Evolutionary conservation across 2,888 invertebrate species (phyloP), one percentile per base, ranked within the genome.

Genomic region (Diarsia rubi): DNA sequence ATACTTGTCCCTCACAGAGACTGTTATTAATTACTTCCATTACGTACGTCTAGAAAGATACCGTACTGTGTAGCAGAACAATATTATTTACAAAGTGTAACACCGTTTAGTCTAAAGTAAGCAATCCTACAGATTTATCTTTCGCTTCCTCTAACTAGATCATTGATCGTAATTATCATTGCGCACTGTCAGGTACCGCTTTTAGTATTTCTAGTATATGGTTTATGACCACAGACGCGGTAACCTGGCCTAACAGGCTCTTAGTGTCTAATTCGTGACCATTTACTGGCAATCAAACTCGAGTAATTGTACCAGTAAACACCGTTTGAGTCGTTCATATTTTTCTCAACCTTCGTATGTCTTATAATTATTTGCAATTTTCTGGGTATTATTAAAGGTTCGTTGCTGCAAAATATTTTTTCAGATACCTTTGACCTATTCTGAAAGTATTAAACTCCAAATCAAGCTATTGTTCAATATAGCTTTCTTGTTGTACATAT

Each of bases 91-190:
- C 24, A 54, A 47, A 71, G 60, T 37, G 44, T 24, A 57, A 44
- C n/a, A 62, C 52, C 54, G n/a, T 62, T 71, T 52, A 59, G 19
- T 42, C n/a, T 37, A 19, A 57, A 80, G n/a, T 66, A 27, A 37
- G 68, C 44, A 71, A 45, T 69, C 11, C 14, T n/a, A 37, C 54
- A 60, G 45, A 67, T 85, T 67, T 82, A 79, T 66, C 44, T 66
- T 27, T 12, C 9, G 8, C 63, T 72, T 74, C 45, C 75, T 70
- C 63, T 63, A 77, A 78, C 67, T 72, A 70, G 68, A 74, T 70
- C 47, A 63, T 71, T 82, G 69, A 59, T 82, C 69, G 79, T 75
- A 72, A 65, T 73, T 52, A 85, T 85, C 64, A 75, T 75, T 73
- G 67, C 67, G 49, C 44, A 60, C 65, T 78, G 82, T 75, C 83